Evolutionary conservation across 2,888 invertebrate species (phyloP).

Genomic region (Mesochorus sp.): DNA sequence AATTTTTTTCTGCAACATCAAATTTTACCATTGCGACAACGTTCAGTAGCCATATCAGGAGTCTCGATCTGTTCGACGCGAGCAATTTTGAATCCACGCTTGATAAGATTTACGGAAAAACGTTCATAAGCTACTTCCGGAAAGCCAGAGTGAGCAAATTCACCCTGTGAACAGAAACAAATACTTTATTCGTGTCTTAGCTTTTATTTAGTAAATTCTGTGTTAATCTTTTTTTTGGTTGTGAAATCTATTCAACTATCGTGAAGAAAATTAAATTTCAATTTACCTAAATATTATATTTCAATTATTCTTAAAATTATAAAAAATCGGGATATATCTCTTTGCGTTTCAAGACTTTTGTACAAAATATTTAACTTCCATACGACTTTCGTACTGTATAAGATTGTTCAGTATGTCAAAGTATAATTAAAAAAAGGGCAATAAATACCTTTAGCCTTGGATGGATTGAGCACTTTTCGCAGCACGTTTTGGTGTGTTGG

Average conservation of each 20-base stretch:
- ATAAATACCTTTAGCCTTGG: constrained; percentile 62
- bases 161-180: constrained; percentile 86
- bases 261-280: constrained; percentile 93
- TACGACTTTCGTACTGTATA: no score
- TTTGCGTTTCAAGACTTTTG: no score
- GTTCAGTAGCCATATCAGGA: constrained; percentile 95
- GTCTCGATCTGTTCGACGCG: constrained; percentile 99
- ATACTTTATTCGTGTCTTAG: background rate
- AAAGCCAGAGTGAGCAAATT: constrained; percentile 98
- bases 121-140: constrained; percentile 97
- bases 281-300: no score
- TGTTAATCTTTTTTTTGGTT: constrained; percentile 1
- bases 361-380: no score
- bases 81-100: constrained; percentile 96
- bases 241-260: constrained; percentile 86
- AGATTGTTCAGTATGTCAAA: background rate
- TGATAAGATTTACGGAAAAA: constrained; percentile 93
- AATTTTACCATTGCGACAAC: constrained; percentile 86
- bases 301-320: no score
- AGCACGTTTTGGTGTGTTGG: constrained; percentile 58
- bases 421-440: background rate
- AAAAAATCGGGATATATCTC: no score
- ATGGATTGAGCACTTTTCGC: constrained; percentile 55
- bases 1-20: background rate
- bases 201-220: no score